A percentile compares a stretch with the other conserved stretches of the same genome.
Conservation (phyloP, 1,140 invertebrate species). For the Eupristina koningsbergeri region DNA sequence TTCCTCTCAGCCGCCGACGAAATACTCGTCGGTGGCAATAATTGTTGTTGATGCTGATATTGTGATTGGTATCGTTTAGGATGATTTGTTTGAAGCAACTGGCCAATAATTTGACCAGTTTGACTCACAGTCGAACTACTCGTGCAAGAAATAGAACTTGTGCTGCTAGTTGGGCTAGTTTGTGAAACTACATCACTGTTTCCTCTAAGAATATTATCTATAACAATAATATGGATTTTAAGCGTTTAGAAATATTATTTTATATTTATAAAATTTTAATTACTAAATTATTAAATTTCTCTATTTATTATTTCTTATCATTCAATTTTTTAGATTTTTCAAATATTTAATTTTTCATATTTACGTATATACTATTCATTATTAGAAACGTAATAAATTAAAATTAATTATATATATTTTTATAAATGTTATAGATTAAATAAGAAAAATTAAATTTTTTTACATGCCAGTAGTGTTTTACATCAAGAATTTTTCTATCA, state of each 20-base stretch:
- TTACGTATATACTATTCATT: background rate
- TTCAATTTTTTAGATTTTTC: too few species aligned
- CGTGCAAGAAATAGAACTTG: too few species aligned
- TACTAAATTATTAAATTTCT: too few species aligned
- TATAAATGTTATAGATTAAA: too few species aligned
- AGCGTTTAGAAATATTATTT: background rate
- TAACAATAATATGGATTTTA: constrained; percentile 17
- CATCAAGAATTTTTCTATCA: too few species aligned
- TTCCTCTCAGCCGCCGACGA: constrained; percentile 40
- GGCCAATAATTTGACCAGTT: constrained; percentile 49
- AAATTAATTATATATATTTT: too few species aligned
- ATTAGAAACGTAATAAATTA: too few species aligned
- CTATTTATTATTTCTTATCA: too few species aligned
- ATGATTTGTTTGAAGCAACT: constrained; percentile 46
- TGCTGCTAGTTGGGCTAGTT: constrained; percentile 70
- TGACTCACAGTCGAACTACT: constrained; percentile 65
- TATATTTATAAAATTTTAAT: too few species aligned
- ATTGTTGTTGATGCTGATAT: constrained; percentile 48
- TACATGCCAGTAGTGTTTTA: too few species aligned
- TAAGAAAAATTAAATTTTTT: too few species aligned
- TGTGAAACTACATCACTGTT: constrained; percentile 67
- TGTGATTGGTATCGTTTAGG: constrained; percentile 43
- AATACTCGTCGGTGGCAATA: constrained; percentile 52
- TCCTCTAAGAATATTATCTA: constrained; percentile 59
- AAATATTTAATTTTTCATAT: too few species aligned